Evolutionary conservation across 2,888 invertebrate genomes (phyloP).

Genomic region (Oscheius sp.): DNA sequence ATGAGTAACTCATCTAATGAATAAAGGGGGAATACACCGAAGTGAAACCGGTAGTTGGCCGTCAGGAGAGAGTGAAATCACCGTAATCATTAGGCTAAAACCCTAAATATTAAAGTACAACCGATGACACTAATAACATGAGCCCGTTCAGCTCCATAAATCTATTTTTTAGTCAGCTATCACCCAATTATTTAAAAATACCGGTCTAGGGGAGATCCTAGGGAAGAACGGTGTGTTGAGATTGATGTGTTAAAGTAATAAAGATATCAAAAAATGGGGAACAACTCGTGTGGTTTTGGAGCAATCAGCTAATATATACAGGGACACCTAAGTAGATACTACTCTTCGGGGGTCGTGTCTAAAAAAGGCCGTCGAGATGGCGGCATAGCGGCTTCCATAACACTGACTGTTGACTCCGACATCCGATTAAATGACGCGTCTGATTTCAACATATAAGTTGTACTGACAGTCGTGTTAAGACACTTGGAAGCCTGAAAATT

Average conservation of each 20-base stretch:
- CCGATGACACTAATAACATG: conserved; percentile 22
- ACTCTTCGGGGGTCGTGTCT: conserved; percentile 28
- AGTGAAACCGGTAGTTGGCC: neutral
- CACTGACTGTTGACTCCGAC: conserved; percentile 67
- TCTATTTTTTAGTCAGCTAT: conserved; percentile 8
- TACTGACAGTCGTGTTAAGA: conserved; percentile 91
- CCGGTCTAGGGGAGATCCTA: conserved; percentile 34
- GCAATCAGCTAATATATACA: conserved; percentile 7
- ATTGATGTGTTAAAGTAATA: conserved; percentile 15
- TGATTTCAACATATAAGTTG: conserved; percentile 88
- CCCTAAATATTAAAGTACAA: too few species aligned
- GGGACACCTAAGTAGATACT: neutral
- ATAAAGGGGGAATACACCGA: neutral
- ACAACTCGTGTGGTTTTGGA: conserved; percentile 6
- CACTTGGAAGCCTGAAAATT: conserved; percentile 84
- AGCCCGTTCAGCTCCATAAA: conserved; percentile 17
- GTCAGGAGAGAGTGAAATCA: too few species aligned
- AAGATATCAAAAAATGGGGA: neutral
- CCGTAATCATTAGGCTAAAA: too few species aligned
- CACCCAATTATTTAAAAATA: conserved; percentile 16
- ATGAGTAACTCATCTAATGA: neutral
- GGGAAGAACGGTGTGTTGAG: neutral
- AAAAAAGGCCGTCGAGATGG: conserved; percentile 1
- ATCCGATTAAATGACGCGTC: conserved; percentile 71
- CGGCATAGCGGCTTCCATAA: conserved; percentile 31